Conservation (phyloP, 1,140 invertebrate species). For the Hestina assimilis region DNA sequence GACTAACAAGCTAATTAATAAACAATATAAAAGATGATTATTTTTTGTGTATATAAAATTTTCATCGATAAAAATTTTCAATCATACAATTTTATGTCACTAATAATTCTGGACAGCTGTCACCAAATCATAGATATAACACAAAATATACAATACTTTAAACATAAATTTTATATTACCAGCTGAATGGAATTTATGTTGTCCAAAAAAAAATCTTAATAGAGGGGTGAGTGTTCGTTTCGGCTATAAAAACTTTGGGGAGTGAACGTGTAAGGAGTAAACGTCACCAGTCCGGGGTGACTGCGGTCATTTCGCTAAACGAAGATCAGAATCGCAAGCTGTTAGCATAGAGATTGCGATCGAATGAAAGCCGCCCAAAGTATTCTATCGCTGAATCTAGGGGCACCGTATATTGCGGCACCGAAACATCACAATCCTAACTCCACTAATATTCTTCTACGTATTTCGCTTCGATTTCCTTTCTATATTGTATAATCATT, state of each 20-base stretch:
- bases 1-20: no score
- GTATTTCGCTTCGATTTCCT: slow-evolving; percentile 55
- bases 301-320: slow-evolving; percentile 77
- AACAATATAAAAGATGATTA: no score
- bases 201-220: slow-evolving; percentile 51
- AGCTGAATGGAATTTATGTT: slow-evolving; percentile 42
- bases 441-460: slow-evolving; percentile 60
- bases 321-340: slow-evolving; percentile 78
- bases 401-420: slow-evolving; percentile 66
- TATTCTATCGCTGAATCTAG: slow-evolving; percentile 72
- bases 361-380: slow-evolving; percentile 72
- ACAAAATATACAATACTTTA: slow-evolving; percentile 18
- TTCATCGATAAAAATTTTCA: no score
- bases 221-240: slow-evolving; percentile 51
- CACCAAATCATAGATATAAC: neutral
- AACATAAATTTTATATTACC: slow-evolving; percentile 14
- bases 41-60: no score
- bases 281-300: slow-evolving; percentile 65
- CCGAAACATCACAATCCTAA: slow-evolving; percentile 62
- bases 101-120: slow-evolving; percentile 6
- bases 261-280: slow-evolving; percentile 75
- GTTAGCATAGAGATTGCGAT: slow-evolving; percentile 78
- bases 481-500: slow-evolving; percentile 22
- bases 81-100: no score
- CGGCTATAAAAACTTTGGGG: slow-evolving; percentile 73